Evolutionary conservation across 2,113 vertebrate genomes (phyloP).

Genomic region (Hystrix cristata): DNA sequence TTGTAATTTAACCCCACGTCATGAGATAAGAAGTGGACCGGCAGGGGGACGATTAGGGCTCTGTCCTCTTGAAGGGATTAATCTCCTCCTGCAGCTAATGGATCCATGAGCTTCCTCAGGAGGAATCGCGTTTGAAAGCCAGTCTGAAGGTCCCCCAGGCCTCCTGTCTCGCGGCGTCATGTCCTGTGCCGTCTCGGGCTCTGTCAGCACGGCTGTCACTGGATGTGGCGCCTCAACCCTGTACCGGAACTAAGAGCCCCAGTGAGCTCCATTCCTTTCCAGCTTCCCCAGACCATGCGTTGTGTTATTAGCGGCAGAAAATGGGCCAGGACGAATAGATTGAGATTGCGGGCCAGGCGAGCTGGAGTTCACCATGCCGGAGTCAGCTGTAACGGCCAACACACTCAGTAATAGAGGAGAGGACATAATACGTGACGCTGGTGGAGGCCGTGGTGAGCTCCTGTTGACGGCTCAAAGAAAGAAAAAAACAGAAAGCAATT

Average conservation of each 20-base stretch:
- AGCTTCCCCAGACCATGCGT: background rate
- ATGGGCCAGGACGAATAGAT: background rate
- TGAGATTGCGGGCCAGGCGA: background rate
- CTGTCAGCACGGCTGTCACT: background rate
- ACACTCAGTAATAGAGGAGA: fast-evolving
- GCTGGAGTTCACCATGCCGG: background rate
- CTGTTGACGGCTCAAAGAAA: background rate
- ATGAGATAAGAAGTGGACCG: background rate
- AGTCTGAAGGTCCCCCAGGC: background rate
- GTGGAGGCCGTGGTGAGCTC: background rate
- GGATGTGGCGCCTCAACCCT: background rate
- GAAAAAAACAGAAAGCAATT: background rate
- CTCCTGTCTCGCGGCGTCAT: background rate
- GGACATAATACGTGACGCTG: background rate
- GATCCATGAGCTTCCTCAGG: background rate
- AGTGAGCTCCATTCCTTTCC: too few species aligned
- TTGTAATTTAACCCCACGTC: background rate
- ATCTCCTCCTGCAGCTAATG: background rate
- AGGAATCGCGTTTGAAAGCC: background rate
- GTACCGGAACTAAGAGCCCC: background rate
- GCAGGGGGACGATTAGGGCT: background rate
- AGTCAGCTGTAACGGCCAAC: background rate
- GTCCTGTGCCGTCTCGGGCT: background rate
- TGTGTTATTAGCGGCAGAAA: background rate
- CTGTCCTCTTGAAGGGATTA: background rate